phyloP scores from a whole-genome alignment of 2,888 invertebrate genomes.

The Heteromyza rotundicornis region DNA sequence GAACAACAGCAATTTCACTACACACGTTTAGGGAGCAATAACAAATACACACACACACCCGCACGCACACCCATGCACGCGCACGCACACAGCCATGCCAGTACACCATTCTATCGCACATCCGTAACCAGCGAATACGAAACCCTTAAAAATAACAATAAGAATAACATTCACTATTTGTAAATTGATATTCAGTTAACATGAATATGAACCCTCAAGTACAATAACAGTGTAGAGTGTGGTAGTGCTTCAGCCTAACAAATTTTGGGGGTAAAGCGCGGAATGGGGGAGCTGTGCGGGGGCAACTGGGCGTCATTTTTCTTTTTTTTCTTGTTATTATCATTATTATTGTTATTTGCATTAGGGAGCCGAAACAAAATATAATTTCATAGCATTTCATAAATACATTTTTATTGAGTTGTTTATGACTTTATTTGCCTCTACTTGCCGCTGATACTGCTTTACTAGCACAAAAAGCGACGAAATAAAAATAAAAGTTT shows the following conservation, averaged over 20 bases:
- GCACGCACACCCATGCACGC: conserved; percentile 19
- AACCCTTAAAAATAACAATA: neutral
- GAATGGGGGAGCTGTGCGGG: neutral
- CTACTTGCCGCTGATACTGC: neutral
- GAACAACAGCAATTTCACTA: conserved; percentile 28
- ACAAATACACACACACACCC: conserved; percentile 18
- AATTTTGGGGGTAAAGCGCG: neutral
- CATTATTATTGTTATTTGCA: conserved; percentile 8
- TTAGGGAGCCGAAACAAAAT: conserved; percentile 4
- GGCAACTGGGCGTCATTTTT: neutral
- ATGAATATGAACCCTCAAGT: conserved; percentile 15
- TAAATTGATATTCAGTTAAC: conserved; percentile 20
- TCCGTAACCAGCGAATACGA: neutral
- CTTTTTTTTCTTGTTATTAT: conserved; percentile 19
- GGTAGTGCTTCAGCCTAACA: no score
- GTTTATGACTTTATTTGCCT: conserved; percentile 17
- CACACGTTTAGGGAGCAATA: conserved; percentile 34
- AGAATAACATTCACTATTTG: conserved; percentile 13
- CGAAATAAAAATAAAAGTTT: neutral
- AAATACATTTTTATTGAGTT: conserved; percentile 16
- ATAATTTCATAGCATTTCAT: conserved; percentile 1
- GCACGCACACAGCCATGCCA: conserved; percentile 2
- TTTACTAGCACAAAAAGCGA: neutral
- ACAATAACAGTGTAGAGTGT: no score
- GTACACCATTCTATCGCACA: neutral